Percentiles rank a stretch among this genome's conserved stretches.
Conservation (phyloP, 2,113 vertebrate species). For the Burhinus bistriatus region DNA sequence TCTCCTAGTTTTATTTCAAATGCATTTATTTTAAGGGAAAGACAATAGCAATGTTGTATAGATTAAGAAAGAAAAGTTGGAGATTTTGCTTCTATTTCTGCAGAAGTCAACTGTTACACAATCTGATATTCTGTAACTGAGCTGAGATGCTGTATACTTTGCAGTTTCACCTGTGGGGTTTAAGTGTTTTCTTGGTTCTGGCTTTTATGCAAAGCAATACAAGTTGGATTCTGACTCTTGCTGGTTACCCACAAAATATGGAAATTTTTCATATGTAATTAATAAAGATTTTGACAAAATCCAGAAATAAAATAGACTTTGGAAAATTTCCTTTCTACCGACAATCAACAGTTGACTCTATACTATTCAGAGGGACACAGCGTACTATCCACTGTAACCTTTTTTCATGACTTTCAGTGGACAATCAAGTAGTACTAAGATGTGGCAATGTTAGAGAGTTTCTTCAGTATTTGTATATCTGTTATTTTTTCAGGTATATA, state of each 20-base stretch:
- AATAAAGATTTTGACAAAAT: neutral
- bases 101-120: neutral
- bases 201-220: neutral
- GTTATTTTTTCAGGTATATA: neutral
- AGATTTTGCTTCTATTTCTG: neutral
- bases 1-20: neutral
- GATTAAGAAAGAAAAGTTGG: neutral
- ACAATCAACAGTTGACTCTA: neutral
- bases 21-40: neutral
- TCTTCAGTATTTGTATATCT: neutral
- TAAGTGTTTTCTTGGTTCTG: neutral
- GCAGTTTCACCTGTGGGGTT: neutral
- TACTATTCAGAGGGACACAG: neutral
- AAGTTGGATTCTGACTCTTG: neutral
- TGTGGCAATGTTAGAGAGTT: neutral
- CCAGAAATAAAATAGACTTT: neutral
- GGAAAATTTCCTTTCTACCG: neutral
- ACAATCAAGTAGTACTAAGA: neutral
- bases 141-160: neutral
- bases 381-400: fast-evolving
- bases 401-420: neutral
- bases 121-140: neutral
- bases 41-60: neutral
- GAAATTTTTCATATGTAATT: neutral
- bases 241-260: neutral